Base-by-base conservation (phyloP, 2,113 vertebrate genomes). In the Poeciliopsis retropinna region DNA sequence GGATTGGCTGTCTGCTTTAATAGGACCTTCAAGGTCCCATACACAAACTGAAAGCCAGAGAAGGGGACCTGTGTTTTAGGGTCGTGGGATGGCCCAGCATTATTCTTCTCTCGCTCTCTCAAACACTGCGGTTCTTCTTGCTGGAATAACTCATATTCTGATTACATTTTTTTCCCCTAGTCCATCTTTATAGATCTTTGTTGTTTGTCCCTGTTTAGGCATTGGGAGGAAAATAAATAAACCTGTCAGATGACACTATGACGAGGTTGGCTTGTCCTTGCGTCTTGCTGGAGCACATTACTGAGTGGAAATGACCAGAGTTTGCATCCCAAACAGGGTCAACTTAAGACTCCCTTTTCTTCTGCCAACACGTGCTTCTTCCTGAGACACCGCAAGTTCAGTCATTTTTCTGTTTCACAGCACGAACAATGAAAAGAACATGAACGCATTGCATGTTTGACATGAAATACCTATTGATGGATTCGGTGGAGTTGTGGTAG, bases 241-340 rank as follows among this genome's bases (percentile, higher is more conserved):
- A 65, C 62, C 68, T 32, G 72, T 71, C 74, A 82, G 79, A 75
- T 13, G 28, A 57, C 2, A 22, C 64, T 27, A 37, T 6, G 54
- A 73, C 57, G 81, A 72, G 87, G 85, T 90, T 79, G 28, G 39
- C 78, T 22, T 13, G 63, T 80, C 81, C 78, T 78, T 74, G 15
- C 84, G 87, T 90, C 91, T 80, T 88, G 84, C 83, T 65, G 78
- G 78, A 85, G 78, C 80, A 77, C 79, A 88, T 88, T 75, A 88
- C 85, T 81, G 82, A 90, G 91, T 88, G 81, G 85, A 91, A 90
- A 88, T 78, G 79, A 78, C 85, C 77, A 30, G 83, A 80, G 82
- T 70, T 78, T 12, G 2, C 28, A 27, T 80, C 81, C 75, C 57
- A 67, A 57, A 34, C 62, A 65, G 64, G 78, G 87, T 90, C 79